Conservation (phyloP, 2,888 invertebrate species). For the Microchrysa polita region DNA sequence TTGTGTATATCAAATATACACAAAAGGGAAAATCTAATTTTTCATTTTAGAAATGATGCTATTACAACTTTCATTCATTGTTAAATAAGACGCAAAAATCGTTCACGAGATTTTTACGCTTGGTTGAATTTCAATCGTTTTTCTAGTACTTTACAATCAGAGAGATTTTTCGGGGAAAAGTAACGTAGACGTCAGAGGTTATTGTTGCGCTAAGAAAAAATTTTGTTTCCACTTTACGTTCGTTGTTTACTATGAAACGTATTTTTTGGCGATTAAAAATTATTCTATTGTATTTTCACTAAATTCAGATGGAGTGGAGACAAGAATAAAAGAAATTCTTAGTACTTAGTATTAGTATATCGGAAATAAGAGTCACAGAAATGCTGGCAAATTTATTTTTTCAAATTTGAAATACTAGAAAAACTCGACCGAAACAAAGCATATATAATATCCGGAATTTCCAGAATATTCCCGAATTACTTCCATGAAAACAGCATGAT, state of each 20-base stretch:
- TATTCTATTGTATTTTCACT: constrained; percentile 15
- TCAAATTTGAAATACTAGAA: no score
- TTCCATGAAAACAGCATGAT: no score
- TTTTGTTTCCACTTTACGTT: not conserved
- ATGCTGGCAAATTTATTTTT: no score
- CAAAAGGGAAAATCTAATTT: constrained; percentile 28
- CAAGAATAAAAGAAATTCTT: no score
- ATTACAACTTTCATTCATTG: constrained; percentile 34
- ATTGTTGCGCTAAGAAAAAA: constrained; percentile 16
- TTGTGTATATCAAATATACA: not conserved
- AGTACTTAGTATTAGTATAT: no score
- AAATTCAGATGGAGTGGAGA: no score
- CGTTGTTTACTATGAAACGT: not conserved
- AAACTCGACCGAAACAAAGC: no score
- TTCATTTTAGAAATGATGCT: constrained; percentile 21
- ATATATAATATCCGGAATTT: no score
- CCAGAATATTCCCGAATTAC: no score
- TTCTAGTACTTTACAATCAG: constrained; percentile 12
- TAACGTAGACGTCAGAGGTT: not conserved
- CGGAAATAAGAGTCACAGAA: no score
- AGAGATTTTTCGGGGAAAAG: no score
- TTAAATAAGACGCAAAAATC: constrained; percentile 40
- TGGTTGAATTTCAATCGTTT: constrained; percentile 20
- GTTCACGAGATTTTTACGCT: constrained; percentile 33
- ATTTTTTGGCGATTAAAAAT: constrained; percentile 10